A percentile compares a stretch with the other conserved stretches of the same genome.
Conservation (phyloP, 2,113 vertebrate genomes). For the Phrynosoma blainvillii region DNA sequence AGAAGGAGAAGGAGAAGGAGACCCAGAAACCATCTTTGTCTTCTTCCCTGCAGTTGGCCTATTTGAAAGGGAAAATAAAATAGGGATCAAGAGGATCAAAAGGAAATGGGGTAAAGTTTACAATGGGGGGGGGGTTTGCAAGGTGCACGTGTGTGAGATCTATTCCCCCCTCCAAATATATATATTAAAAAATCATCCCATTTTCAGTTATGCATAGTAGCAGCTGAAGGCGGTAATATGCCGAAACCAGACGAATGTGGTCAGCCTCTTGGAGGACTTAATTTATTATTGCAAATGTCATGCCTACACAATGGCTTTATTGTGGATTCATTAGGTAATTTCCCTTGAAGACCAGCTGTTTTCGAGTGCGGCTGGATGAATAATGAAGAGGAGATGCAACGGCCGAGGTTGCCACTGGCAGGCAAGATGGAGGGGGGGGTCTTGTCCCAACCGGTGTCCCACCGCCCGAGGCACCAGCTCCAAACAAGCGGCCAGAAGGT, state of each 20-base stretch:
- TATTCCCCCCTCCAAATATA: background rate
- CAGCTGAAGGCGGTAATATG: constrained; percentile 70
- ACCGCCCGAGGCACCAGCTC: constrained; percentile 73
- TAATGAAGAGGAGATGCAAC: constrained; percentile 81
- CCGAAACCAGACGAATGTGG: constrained; percentile 76
- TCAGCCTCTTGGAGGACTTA: constrained; percentile 77
- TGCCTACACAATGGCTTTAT: constrained; percentile 81
- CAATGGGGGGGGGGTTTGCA: too few species aligned
- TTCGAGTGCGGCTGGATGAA: constrained; percentile 79
- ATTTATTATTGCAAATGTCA: constrained; percentile 82
- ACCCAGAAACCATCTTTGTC: background rate
- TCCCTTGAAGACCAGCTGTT: constrained; percentile 92
- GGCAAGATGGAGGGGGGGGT: constrained; percentile 57
- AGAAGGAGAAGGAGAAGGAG: background rate
- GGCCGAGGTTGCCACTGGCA: constrained; percentile 73
- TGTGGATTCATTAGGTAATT: constrained; percentile 87
- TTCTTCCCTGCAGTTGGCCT: too few species aligned
- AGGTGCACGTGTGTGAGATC: too few species aligned
- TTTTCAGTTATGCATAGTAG: constrained; percentile 65
- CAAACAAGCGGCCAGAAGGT: constrained; percentile 70
- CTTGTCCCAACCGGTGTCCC: constrained; percentile 57
- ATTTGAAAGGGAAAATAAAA: background rate
- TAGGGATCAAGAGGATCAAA: background rate
- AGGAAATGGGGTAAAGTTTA: constrained; percentile 13
- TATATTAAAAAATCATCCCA: too few species aligned